Conservation (phyloP, 2,797 vertebrate species). For the Chromobotia macracanthus region DNA sequence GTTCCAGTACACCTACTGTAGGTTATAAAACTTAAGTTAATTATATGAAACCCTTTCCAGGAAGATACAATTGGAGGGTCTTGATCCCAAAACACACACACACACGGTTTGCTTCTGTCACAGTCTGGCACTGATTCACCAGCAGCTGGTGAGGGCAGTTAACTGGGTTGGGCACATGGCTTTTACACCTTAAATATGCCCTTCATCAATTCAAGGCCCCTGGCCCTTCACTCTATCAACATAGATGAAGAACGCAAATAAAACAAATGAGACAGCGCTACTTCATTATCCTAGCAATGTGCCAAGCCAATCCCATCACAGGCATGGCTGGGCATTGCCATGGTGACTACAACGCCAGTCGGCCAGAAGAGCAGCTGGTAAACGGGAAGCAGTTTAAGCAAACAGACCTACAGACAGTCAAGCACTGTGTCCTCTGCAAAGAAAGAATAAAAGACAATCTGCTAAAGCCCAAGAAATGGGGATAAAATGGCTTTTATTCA, state of each 20-base stretch:
- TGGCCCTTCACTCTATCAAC: constrained; percentile 43
- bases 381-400: constrained; percentile 49
- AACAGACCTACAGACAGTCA: constrained; percentile 42
- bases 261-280: constrained; percentile 42
- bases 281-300: constrained; percentile 36
- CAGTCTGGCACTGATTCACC: constrained; percentile 22
- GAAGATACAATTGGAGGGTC: neutral
- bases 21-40: constrained; percentile 8
- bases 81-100: neutral
- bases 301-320: constrained; percentile 42
- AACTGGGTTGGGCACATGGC: constrained; percentile 38
- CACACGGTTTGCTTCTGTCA: constrained; percentile 16
- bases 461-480: constrained; percentile 29
- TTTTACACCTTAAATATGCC: constrained; percentile 44
- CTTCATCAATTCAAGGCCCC: constrained; percentile 37
- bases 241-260: constrained; percentile 46
- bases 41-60: constrained; percentile 2
- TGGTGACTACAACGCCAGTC: constrained; percentile 42
- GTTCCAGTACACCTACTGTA: neutral
- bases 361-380: constrained; percentile 55
- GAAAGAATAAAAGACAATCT: constrained; percentile 54
- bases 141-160: constrained; percentile 48
- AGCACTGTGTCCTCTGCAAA: constrained; percentile 24
- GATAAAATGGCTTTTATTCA: constrained; percentile 50
- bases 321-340: constrained; percentile 37